A percentile compares a stretch with the other conserved stretches of the same genome.
phyloP scores from a whole-genome alignment of 2,113 vertebrate genomes.

The Bombycilla garrulus region DNA sequence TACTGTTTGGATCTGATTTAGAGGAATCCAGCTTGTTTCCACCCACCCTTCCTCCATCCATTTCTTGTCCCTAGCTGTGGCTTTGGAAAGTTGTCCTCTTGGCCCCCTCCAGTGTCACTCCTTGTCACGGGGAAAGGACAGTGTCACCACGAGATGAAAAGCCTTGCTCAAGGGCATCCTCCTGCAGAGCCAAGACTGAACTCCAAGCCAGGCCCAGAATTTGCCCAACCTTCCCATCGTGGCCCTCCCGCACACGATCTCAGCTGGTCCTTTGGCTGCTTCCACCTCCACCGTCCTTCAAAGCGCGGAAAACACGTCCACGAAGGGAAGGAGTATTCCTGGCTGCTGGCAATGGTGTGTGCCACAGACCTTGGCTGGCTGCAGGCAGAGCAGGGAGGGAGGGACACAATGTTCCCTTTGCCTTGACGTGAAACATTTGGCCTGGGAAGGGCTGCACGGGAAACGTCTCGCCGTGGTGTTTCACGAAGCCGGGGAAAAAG shows the following conservation, averaged over 20 bases:
- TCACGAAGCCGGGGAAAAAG: background rate
- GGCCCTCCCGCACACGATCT: background rate
- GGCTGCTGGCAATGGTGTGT: conserved; percentile 44
- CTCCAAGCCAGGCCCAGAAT: background rate
- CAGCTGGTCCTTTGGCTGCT: conserved; percentile 57
- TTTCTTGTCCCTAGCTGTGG: background rate
- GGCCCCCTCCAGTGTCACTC: background rate
- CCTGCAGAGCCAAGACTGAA: background rate
- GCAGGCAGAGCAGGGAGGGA: conserved; percentile 18
- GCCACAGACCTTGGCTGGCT: conserved; percentile 57
- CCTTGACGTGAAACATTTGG: conserved; percentile 54
- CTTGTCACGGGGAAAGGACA: background rate
- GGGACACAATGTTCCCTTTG: conserved; percentile 45
- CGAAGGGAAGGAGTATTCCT: background rate
- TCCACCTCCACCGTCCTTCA: conserved; percentile 45
- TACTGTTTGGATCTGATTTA: background rate
- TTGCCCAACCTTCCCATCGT: background rate
- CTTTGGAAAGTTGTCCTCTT: background rate
- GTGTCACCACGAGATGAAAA: background rate
- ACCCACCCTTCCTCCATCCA: background rate
- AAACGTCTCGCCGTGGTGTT: background rate
- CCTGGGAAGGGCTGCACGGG: background rate
- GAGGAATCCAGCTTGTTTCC: background rate
- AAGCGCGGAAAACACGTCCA: background rate
- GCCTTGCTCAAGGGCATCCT: background rate